Evolutionary conservation across 2,113 vertebrate genomes (phyloP), one percentile per base, ranked within the genome.

Genomic region (Excalfactoria chinensis): DNA sequence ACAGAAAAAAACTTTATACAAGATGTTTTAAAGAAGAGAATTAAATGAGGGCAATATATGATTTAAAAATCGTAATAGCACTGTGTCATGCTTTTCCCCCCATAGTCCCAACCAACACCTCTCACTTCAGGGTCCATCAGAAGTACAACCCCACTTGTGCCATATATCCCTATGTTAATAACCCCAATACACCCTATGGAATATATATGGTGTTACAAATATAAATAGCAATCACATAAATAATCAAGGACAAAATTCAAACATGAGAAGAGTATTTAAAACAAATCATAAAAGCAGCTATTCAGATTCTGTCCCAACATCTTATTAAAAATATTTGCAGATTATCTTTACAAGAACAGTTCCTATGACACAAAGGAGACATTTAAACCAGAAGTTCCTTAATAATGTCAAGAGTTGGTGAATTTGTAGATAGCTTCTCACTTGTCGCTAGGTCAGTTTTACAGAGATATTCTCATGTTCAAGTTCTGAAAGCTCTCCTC

Each of bases 401-500:
- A 59, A 67, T 4, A 35, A 34, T 35, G 26, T 60, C 48, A 19
- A 66, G 43, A 81, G 37, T 3, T 85, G 35, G 17, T 66, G 14
- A 76, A 68, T 59, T 84, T 76, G 25, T 72, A 15, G 26, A 73
- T 5, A 75, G 32, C 4, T 95, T 66, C 84, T 73, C 60, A 79
- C 79, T 75, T 84, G 34, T 84, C 87, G 67, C 67, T 70, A 82
- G 41, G 49, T 44, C 78, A 86, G 62, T 73, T 92, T 84, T 79
- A 93, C 62, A 84, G 62, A 10, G 60, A 60, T 78, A 95, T 77
- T 95, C 92, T 95, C 37, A 91, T 2, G 51, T 79, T 23, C 67
- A 43, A 2, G 9, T 8, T 82, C 89, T 72, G 62, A 93, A 96
- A 94, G 30, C 15, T 88, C 68, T 64, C 20, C 11, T 51, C 44